A percentile compares a stretch with the other conserved stretches of the same genome.
Evolutionary conservation across 2,888 invertebrate species (phyloP).

Genomic region (Leptinotarsa juncta): DNA sequence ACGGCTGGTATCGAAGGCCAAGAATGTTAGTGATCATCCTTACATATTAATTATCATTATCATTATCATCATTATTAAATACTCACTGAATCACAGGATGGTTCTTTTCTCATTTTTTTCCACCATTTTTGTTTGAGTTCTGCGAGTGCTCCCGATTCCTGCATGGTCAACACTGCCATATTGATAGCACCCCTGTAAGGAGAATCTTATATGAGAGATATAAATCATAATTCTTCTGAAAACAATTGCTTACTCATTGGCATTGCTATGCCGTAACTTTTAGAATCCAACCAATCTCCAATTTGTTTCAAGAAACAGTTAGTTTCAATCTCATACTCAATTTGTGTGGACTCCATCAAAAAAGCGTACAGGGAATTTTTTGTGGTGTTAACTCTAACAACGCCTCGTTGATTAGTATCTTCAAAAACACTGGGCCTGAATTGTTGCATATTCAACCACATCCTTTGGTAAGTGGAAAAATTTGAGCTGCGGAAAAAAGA

Average conservation of each 20-base stretch:
- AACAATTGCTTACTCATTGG: conserved; percentile 78
- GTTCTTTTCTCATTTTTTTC: conserved; percentile 72
- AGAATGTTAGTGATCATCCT: too few relatives aligned
- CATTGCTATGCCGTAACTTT: conserved; percentile 94
- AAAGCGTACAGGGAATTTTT: conserved; percentile 89
- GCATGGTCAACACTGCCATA: conserved; percentile 87
- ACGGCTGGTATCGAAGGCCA: too few relatives aligned
- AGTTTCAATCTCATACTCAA: conserved; percentile 91
- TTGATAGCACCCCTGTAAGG: conserved; percentile 86
- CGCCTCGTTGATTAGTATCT: conserved; percentile 85
- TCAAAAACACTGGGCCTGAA: conserved; percentile 85
- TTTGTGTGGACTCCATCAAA: conserved; percentile 95
- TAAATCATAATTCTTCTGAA: conserved; percentile 9
- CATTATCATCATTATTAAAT: background rate
- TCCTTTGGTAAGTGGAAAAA: conserved; percentile 55
- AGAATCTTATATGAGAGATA: conserved; percentile 70
- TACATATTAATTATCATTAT: too few relatives aligned
- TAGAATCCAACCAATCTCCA: conserved; percentile 85
- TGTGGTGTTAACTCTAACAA: conserved; percentile 82
- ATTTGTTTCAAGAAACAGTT: conserved; percentile 87
- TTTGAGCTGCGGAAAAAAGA: conserved; percentile 84
- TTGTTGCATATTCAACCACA: conserved; percentile 76
- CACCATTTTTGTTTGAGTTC: conserved; percentile 93
- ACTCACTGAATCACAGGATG: conserved; percentile 53
- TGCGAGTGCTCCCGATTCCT: conserved; percentile 86